Evolutionary conservation across 2,113 vertebrate genomes (phyloP), one percentile per base, ranked within the genome.

Genomic region (Oenanthe oenanthe): DNA sequence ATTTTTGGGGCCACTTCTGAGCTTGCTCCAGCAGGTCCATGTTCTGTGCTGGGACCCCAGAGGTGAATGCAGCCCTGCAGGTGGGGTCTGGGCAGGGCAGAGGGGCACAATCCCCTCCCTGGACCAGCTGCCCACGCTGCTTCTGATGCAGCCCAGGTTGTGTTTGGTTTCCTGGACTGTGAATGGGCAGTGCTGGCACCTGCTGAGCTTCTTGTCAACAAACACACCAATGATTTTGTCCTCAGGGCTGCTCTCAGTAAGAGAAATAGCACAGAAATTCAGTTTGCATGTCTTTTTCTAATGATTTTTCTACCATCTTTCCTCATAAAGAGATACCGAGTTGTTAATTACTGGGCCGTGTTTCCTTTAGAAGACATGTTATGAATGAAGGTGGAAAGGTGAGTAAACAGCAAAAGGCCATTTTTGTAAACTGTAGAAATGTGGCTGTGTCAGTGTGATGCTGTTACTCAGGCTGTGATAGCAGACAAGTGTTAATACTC

Each of bases 61-160:
- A 25, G 28, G 29, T 82, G 54, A 17, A 7, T 56, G 54, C 14
- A 62, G 71, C 25, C 7, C 47, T 82, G 25, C 40, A 21, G 62
- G 6, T 40, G 29, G 19, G 18, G 6, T 34, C 45, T 60, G 22
- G 3, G 31, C 14, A 57, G 51, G 28, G 24, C 38, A 21, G 68
- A 21, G n/a, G 13, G 9, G 25, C 24, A 61, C 31, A 42, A 47
- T 62, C 14, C 1, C 9, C 17, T 61, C 9, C 45, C 25, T 9
- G 2, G 6, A 5, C 17, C 29, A 22, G n/a, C 38, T 19, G 7
- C 47, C 24, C 17, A 5, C 0, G 0, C 13, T 82, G n/a, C 48
- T 68, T 54, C 28, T 7, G 17, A 11, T 60, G n/a, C 17, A 67
- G 38, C 19, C 24, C 20, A 7, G 47, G 20, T 12, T 61, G 9